phyloP scores from a whole-genome alignment of 2,113 vertebrate genomes.

The Carollia perspicillata region DNA sequence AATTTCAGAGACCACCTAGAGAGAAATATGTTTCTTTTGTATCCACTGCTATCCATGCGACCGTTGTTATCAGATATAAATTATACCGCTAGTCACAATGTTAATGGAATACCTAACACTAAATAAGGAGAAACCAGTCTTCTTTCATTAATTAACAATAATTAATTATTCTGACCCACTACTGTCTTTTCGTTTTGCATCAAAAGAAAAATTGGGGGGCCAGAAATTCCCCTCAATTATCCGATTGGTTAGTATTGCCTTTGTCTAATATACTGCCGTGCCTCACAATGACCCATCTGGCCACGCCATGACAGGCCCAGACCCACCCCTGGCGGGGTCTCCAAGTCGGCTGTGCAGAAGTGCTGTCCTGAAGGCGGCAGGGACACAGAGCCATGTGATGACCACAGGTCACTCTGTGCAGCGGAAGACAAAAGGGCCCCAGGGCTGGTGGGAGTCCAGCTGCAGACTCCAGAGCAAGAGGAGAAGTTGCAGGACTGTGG shows the following conservation, averaged over 20 bases:
- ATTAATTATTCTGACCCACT: background rate
- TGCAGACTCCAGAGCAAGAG: background rate
- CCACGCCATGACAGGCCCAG: fast-evolving
- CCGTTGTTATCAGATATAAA: background rate
- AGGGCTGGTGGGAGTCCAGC: background rate
- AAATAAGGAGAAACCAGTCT: background rate
- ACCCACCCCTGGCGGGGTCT: background rate
- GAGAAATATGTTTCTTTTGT: background rate
- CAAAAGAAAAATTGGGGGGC: background rate
- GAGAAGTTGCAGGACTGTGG: fast-evolving
- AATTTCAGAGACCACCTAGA: background rate
- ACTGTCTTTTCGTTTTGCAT: background rate
- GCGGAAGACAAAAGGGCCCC: background rate
- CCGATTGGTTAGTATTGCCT: background rate
- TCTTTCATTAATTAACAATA: background rate
- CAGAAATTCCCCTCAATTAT: background rate
- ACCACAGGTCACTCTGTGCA: background rate
- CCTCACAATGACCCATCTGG: background rate
- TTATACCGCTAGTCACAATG: background rate
- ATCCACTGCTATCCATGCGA: background rate
- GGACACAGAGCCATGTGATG: background rate
- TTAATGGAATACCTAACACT: background rate
- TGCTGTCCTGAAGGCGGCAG: fast-evolving
- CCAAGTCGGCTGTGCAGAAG: background rate
- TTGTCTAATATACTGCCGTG: background rate